A percentile compares a stretch with the other conserved stretches of the same genome.
Evolutionary conservation across 2,888 invertebrate species (phyloP).

Genomic region (Girardia tigrina): DNA sequence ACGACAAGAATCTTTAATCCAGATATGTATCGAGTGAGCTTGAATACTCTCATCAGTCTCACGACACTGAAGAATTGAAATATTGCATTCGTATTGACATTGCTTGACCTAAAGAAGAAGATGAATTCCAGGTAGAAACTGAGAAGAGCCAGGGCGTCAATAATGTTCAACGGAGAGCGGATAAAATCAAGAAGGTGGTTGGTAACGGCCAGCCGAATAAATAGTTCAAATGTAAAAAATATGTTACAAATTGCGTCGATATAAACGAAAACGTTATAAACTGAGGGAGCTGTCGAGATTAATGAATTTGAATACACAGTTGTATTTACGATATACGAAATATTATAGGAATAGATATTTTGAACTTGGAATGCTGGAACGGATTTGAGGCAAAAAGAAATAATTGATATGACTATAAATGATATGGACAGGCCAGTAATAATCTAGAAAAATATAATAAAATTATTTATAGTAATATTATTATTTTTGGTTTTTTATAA

Average conservation of each 20-base stretch:
- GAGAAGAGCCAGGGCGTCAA: slow-evolving; percentile 56
- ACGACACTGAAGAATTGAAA: slow-evolving; percentile 74
- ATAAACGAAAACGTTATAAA: slow-evolving; percentile 55
- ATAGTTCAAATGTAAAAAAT: slow-evolving; percentile 85
- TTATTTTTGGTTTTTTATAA: too few species aligned
- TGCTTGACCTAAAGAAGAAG: background rate
- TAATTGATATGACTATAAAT: slow-evolving; percentile 85
- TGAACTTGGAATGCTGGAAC: slow-evolving; percentile 61
- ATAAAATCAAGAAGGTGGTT: slow-evolving; percentile 74
- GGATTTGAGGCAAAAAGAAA: slow-evolving; percentile 87
- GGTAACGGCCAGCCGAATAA: slow-evolving; percentile 71
- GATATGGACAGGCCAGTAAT: slow-evolving; percentile 80
- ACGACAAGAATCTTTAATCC: slow-evolving; percentile 86
- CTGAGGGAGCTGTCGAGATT: background rate
- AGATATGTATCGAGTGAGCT: slow-evolving; percentile 71
- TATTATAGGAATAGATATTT: background rate
- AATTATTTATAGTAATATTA: background rate
- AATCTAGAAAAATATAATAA: slow-evolving; percentile 60
- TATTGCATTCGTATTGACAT: slow-evolving; percentile 21
- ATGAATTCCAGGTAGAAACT: slow-evolving; percentile 36
- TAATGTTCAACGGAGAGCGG: slow-evolving; percentile 77
- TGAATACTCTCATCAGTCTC: slow-evolving; percentile 72
- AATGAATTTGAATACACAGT: background rate
- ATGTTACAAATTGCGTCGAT: slow-evolving; percentile 79
- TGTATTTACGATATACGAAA: background rate